These are phyloP conservation scores for Chelidonichthys spinosus DNA, from an alignment of 2,797 vertebrate species.

Conservation along the genomic window DNA sequence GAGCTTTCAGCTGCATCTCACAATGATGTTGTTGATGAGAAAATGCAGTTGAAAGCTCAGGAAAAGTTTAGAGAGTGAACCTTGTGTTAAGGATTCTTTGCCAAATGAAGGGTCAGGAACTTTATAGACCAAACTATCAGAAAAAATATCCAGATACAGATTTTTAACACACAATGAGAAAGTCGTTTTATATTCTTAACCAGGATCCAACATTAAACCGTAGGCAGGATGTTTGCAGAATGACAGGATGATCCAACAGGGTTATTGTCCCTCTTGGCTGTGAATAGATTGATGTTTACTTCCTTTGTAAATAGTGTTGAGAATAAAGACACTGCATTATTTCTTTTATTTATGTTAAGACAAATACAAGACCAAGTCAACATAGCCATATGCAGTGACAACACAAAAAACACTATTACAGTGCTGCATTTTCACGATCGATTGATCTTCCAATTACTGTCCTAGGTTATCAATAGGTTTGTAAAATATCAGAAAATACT, in stretches of 20 bases:
- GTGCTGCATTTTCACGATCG: background rate
- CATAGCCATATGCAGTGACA: background rate
- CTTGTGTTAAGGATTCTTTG: background rate
- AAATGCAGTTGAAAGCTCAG: background rate
- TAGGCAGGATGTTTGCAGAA: constrained; percentile 55
- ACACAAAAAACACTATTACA: background rate
- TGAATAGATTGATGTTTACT: constrained; percentile 14
- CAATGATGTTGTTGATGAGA: background rate
- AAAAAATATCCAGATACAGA: background rate
- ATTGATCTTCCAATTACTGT: background rate
- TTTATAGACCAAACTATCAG: too few species aligned
- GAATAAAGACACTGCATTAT: constrained; percentile 3
- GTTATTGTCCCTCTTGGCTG: constrained; percentile 15
- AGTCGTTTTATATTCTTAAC: background rate
- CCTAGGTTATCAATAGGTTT: background rate
- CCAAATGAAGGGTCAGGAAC: background rate
- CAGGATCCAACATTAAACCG: constrained; percentile 30
- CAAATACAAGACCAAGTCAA: background rate
- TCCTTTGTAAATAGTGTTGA: constrained; percentile 1
- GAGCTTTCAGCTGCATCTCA: background rate
- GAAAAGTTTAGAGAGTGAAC: background rate
- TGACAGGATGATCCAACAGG: constrained; percentile 32
- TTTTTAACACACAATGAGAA: background rate
- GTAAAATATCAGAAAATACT: background rate
- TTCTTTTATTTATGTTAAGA: background rate